Base-by-base conservation (phyloP, 35 echinoderm and acorn worm genomes). In the Anneissia japonica region DNA sequence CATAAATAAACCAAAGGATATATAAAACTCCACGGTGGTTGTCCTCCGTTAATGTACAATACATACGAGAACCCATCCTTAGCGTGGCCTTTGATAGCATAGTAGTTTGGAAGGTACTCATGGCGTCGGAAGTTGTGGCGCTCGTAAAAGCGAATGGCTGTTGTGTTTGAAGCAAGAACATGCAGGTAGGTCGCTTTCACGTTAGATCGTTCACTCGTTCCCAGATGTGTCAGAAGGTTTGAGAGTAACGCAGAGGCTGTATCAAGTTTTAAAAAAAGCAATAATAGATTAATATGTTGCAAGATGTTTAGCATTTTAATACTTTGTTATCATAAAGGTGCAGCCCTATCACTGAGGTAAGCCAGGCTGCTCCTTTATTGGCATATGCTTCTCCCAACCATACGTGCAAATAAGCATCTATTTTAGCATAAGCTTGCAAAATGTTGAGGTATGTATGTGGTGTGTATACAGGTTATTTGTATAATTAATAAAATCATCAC, bases 11-110 rank as follows among this genome's bases (percentile, higher is more conserved):
- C 17, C 4, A 97, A 97, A 97, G 95, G 95, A 97, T 97, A 97
- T 97, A 97, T 87, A 21, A 97, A 46, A 19, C 91, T 93, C 95
- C 95, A 97, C n/a, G 95, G 95, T 73, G 95, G 91, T 74, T 93
- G 91, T 0, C 95, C 95, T 30, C 95, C 95, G 76, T 97, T 97
- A 81, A 97, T 84, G 74, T 97, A 97, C 55, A 91, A 83, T 0
- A 93, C 94, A 46, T 97, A 97, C 12, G 94, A 97, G 55, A 97
- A 82, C 0, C 94, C 94, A 74, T 97, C 91, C 51, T 93, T 97
- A 10, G 88, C 81, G 31, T 91, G 85, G 35, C 88, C 91, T 36
- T 89, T 81, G 37, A 97, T 97, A 73, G 91, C 85, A 80, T 97
- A 97, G 77, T 93, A 97, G 74, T 93, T 91, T 26, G 95, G 91